Evolutionary conservation across 2,113 vertebrate species (phyloP).

Genomic region (Gulo gulo): DNA sequence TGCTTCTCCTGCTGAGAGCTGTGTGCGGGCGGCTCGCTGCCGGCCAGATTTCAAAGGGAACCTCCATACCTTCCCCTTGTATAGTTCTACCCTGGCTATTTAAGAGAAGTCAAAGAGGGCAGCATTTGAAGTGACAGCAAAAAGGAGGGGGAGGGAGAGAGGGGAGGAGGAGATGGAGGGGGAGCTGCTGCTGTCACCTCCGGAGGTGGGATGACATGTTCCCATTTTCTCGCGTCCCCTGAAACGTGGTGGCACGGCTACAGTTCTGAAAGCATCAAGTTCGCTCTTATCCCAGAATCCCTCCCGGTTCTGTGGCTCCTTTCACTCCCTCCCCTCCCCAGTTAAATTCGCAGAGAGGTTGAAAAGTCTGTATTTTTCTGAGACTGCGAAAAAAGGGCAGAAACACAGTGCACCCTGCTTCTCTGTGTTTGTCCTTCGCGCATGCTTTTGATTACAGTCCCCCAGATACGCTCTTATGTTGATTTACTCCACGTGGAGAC

Average conservation of each 20-base stretch:
- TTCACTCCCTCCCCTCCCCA: background rate
- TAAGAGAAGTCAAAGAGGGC: background rate
- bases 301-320: background rate
- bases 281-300: background rate
- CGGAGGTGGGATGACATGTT: background rate
- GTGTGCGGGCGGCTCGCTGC: fast-evolving
- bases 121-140: conserved; percentile 40
- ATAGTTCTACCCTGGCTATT: background rate
- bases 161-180: background rate
- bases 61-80: background rate
- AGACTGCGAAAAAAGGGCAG: background rate
- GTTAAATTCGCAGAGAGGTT: fast-evolving
- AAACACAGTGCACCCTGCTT: fast-evolving
- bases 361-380: background rate
- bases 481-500: background rate
- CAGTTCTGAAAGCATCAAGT: background rate
- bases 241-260: background rate
- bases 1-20: fast-evolving
- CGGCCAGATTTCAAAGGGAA: background rate
- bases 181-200: background rate
- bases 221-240: background rate
- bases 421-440: background rate
- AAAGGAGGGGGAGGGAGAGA: background rate
- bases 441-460: background rate
- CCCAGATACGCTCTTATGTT: fast-evolving